Evolutionary conservation across 2,888 invertebrate genomes (phyloP), one percentile per base, ranked within the genome.

Genomic region (Papilio elwesi): DNA sequence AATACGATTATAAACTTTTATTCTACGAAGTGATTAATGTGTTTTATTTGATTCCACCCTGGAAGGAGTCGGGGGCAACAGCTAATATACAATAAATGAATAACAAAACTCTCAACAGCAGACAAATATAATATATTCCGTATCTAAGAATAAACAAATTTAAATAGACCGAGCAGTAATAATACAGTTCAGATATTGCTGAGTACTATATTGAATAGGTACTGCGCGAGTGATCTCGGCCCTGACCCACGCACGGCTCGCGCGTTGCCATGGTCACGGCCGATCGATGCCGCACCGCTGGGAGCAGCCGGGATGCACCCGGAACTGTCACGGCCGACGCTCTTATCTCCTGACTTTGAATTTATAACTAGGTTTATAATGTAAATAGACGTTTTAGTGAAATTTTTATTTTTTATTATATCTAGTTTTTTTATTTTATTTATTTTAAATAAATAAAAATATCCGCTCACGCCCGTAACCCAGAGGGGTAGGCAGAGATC

Each of bases 181-280:
- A 49, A 26, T 38, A 26, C 43, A 71, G 52, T 66, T 66, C 57
- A 52, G 15, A 51, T 52, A 67, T 57, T 55, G 71, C 38, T 38
- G 5, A 52, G 71, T 59, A 26, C n/a, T 15, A 66, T 11, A 62
- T 69, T 48, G 8, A 38, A 15, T 72, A 68, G 66, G 47, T 67
- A 49, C 48, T 49, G 67, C 62, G 67, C 71, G 59, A 67, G 67
- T 69, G 76, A 79, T 77, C 74, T 79, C 86, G 90, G 85, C 91
- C 91, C 87, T 92, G 92, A 91, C 92, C 92, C 90, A 86, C 89
- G 87, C 87, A 86, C 84, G 82, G 78, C 74, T 80, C 82, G 76
- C 77, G 81, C 87, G 90, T 91, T 90, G 85, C 90, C 91, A 92
- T 91, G 89, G 91, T 87, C 91, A 92, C 91, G 90, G 90, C 79